A percentile compares a stretch with the other conserved stretches of the same genome.
Conservation (phyloP, 23 tunicate genomes). For the Halocynthia roretzi region DNA sequence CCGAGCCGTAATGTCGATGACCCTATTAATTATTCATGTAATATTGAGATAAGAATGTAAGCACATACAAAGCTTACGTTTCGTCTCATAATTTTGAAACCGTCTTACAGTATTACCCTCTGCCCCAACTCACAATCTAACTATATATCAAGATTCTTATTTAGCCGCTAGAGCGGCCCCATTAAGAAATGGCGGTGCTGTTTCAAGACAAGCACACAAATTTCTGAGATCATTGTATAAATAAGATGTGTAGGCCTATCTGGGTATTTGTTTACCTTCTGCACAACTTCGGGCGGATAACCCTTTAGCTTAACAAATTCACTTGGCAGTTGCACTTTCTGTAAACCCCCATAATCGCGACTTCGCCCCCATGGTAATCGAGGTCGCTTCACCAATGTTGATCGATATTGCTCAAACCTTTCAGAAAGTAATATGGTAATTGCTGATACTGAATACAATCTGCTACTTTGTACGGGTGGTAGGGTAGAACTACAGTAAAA, state of each 20-base stretch:
- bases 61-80: too few species aligned
- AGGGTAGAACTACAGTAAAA: not conserved
- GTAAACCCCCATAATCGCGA: constrained; percentile 83
- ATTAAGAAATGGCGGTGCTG: too few species aligned
- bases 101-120: too few species aligned
- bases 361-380: constrained; percentile 72
- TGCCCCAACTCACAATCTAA: too few species aligned
- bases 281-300: constrained; percentile 82
- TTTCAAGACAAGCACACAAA: too few species aligned
- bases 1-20: constrained; percentile 82
- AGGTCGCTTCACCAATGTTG: constrained; percentile 61
- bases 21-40: constrained; percentile 34
- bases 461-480: too few species aligned
- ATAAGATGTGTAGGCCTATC: too few species aligned
- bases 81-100: too few species aligned
- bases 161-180: too few species aligned
- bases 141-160: too few species aligned
- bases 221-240: too few species aligned
- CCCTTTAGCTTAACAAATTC: constrained; percentile 64
- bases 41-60: too few species aligned
- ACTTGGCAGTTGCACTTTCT: constrained; percentile 67
- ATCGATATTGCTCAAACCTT: constrained; percentile 57
- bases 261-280: constrained; percentile 33
- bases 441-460: not conserved
- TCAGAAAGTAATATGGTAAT: not conserved